Percentiles rank a stretch among this genome's conserved stretches.
phyloP scores from a whole-genome alignment of 2,888 invertebrate genomes.

The Tipula vernalis region DNA sequence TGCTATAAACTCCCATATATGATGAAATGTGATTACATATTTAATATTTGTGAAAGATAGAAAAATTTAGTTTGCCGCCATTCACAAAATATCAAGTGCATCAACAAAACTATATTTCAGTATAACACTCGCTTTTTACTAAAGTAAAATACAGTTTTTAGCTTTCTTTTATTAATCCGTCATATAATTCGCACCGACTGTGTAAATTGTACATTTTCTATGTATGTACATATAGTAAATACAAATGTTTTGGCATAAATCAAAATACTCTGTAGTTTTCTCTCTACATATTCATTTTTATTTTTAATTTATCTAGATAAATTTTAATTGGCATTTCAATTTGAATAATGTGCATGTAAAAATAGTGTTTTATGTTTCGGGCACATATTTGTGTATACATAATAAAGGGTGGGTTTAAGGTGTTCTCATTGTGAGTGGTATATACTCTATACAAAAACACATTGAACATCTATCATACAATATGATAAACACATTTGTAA shows the following conservation, averaged over 20 bases:
- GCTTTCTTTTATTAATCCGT: background rate
- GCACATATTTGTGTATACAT: background rate
- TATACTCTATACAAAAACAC: background rate
- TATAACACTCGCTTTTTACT: background rate
- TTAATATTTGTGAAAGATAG: background rate
- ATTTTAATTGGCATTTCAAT: background rate
- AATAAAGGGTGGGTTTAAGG: background rate
- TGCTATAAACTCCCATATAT: background rate
- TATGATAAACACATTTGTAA: background rate
- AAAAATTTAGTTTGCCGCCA: background rate
- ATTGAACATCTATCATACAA: background rate
- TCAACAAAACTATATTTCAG: background rate
- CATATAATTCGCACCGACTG: background rate
- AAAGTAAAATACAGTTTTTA: background rate
- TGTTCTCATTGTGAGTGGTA: background rate
- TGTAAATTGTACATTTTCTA: background rate
- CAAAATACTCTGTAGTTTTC: background rate
- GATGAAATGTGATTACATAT: background rate
- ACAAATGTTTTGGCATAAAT: background rate
- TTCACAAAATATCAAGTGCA: background rate
- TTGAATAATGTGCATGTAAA: background rate
- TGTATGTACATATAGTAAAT: background rate
- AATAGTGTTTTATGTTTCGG: background rate
- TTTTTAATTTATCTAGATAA: background rate
- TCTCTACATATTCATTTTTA: background rate